These are phyloP conservation scores for Malurus leucopterus DNA, from an alignment of 2,797 vertebrate genomes.

Conservation along the genomic window DNA sequence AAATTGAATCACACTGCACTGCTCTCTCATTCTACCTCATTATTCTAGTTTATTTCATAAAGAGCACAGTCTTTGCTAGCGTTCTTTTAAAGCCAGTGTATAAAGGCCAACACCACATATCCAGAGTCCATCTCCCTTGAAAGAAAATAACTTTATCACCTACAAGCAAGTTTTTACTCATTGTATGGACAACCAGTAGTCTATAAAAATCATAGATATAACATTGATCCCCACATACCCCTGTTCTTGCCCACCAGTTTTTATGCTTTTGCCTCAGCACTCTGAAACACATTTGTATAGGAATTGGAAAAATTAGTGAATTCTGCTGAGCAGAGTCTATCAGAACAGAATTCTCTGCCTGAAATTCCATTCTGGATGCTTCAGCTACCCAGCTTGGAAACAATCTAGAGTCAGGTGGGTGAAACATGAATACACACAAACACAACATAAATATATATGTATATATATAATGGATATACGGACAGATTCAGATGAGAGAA, in stretches of 20 bases:
- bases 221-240: neutral
- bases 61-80: neutral
- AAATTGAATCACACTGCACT: neutral
- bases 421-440: rapidly evolving
- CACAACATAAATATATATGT: too few species aligned
- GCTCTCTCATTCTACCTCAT: neutral
- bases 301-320: neutral
- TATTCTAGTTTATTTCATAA: neutral
- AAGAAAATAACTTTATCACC: neutral
- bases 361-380: neutral
- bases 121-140: neutral
- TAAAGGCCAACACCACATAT: neutral
- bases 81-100: neutral
- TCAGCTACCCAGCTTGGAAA: neutral
- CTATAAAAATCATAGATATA: neutral
- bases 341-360: neutral
- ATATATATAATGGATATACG: neutral
- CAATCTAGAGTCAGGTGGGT: neutral
- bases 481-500: neutral
- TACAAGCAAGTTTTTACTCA: neutral
- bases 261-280: neutral
- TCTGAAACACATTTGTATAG: neutral
- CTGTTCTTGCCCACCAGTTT: neutral
- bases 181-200: neutral
- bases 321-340: neutral